Base-by-base conservation (phyloP, 2,888 invertebrate genomes). In the Linnaemya vulpina region DNA sequence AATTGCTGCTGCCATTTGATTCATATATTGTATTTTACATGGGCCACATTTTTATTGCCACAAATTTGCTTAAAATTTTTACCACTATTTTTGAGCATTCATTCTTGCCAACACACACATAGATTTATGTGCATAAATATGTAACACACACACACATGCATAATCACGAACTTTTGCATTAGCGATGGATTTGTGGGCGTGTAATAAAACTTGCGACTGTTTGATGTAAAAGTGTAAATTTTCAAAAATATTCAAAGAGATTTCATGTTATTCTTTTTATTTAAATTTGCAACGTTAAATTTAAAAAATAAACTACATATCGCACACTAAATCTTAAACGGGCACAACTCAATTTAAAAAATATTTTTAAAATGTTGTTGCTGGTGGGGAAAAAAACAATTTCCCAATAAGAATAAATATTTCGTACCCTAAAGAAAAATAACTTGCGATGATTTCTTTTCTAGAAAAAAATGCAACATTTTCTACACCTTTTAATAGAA, bases 21-120 rank as follows among this genome's bases (percentile, higher is more conserved):
- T 67, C 71, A 76, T 84, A 84, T 80, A 80, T 84, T 80, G 58
- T 80, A 68, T 80, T 65, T 84, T 80, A 80, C 76, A 80, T 73
- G 71, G 55, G n/a, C 62, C 60, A 73, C 17, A 84, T 80, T 84
- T 80, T 84, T 84, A 84, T 84, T 71, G 67, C 43, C 62, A 11
- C 30, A 76, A 40, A 75, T 83, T 63, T 40, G 53, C 51, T 81
- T 40, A 60, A 74, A 74, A 60, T 55, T 17, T 60, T 77, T 25
- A 78, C 67, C 73, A 76, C 68, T 49, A 78, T 51, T 67, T 17
- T 38, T 35, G 51, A 17, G 25, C 38, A 49, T 49, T 53, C 22
- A 15, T n/a, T n/a, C n/a, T n/a, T n/a, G n/a, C n/a, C n/a, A n/a
- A n/a, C 13, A 38, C 38, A 40, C 9, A 40, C 38, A 40, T 30